Evolutionary conservation across 2,888 invertebrate genomes (phyloP).

Genomic region (Gymnocheta viridis): DNA sequence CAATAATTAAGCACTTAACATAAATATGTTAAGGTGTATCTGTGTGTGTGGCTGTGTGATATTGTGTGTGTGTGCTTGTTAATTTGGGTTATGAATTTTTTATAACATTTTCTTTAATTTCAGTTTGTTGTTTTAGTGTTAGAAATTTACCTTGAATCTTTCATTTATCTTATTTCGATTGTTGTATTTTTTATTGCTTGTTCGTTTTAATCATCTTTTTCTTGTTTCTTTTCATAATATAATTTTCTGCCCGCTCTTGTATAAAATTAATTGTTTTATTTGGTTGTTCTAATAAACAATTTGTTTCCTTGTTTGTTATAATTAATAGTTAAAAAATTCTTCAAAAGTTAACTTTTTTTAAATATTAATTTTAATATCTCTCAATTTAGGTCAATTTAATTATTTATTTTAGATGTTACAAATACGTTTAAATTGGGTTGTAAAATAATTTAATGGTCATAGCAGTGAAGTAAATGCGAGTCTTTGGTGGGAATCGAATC

Average conservation of each 20-base stretch:
- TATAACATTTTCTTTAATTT: slow-evolving; percentile 27
- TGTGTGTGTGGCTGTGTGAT: not conserved
- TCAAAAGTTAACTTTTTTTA: too few relatives aligned
- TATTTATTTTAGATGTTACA: too few relatives aligned
- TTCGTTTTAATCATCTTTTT: slow-evolving; percentile 27
- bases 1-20: slow-evolving; percentile 37
- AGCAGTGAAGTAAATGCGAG: too few relatives aligned
- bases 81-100: not conserved
- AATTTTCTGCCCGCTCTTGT: slow-evolving; percentile 16
- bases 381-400: too few relatives aligned
- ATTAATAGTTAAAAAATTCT: too few relatives aligned
- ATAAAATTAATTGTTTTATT: slow-evolving; percentile 7
- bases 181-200: slow-evolving; percentile 4
- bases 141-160: slow-evolving; percentile 52
- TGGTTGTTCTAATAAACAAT: too few relatives aligned
- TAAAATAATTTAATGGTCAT: too few relatives aligned
- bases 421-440: too few relatives aligned
- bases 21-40: not conserved
- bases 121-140: slow-evolving; percentile 6
- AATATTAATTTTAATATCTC: too few relatives aligned
- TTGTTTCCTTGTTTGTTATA: not conserved
- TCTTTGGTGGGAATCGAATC: too few relatives aligned
- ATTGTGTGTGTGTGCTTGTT: not conserved
- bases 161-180: slow-evolving; percentile 27
- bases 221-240: slow-evolving; percentile 9